Evolutionary conservation across 2,113 vertebrate species (phyloP), one percentile per base, ranked within the genome.

Genomic region (Calidris pugnax): DNA sequence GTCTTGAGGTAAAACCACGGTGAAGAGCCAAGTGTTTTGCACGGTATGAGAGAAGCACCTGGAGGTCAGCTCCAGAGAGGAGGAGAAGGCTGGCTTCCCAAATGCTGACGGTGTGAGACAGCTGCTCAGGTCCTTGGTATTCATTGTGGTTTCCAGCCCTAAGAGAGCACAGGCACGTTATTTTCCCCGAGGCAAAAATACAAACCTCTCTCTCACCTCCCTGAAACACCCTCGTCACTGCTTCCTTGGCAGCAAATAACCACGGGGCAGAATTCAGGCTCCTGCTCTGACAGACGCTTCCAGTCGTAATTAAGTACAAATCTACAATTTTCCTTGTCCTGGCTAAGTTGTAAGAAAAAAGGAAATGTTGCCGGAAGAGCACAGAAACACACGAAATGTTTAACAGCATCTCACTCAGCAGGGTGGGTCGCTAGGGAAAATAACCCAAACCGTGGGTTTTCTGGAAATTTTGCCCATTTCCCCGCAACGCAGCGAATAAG

Each of bases 21-120:
- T 3, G 1, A 77, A 69, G 63, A 66, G 50, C 12, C 7, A 6
- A 22, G 89, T 0, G 1, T 57, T 89, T 73, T 13, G 5, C 4
- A 0, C 14, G 12, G 16, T 59, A n/a, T 0, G 2, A 76, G 37
- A 68, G 72, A 50, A 76, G 28, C 43, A 5, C 0, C 26, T 43
- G 50, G 77, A 87, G 81, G 81, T 94, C 64, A 89, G 0, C 63
- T 43, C 55, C 59, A 77, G 85, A 6, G 18, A 43, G 73, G 67
- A 83, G 73, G 37, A 87, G 17, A 43, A 41, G n/a, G 39, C 10
- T 80, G 77, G 17, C 26, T 73, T 89, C 59, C 55, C 63, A 68
- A 91, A 79, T 1, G 8, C 48, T 72, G 77, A 8, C 75, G 80
- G 35, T 33, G 32, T 3, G 5, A 84, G 59, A 32, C 90, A 87